Evolutionary conservation across 2,888 invertebrate species (phyloP), one percentile per base, ranked within the genome.

Genomic region (Dugesia japonica): DNA sequence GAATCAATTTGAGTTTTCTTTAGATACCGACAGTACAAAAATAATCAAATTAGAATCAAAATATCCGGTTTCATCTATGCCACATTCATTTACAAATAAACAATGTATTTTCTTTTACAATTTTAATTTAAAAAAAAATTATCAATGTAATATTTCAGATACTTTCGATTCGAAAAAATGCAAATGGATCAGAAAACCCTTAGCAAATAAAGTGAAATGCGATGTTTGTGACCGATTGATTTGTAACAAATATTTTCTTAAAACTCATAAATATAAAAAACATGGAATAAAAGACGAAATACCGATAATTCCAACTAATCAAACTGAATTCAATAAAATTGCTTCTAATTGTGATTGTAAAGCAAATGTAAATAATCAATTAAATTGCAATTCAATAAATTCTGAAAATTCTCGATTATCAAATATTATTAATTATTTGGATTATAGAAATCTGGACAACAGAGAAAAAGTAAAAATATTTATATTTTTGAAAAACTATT

Each of bases 261-360:
- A 94, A 79, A 94, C 94, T 26, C 98, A 98, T 87, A 95, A 95
- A 83, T 92, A 93, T 83, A 95, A 95, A 85, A 93, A 93, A 33
- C 98, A 98, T 84, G 95, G 95, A 23, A 92, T 98, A 78, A 7
- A 73, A 26, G 74, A 73, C 31, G 20, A 28, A 23, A n/a, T n/a
- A 4, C 1, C 1, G 33, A 4, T n/a, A 20, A 1, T 20, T 31
- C 74, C 31, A 56, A 56, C n/a, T 13, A 56, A 23, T 56, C 7
- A 4, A n/a, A 56, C 1, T n/a, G 56, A 56, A 56, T 13, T 23
- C 4, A 56, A 56, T 56, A 56, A 20, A 20, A 56, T n/a, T 13
- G 4, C 56, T 20, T 56, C n/a, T 56, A n/a, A 56, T 56, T 56
- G 9, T 56, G 56, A 56, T n/a, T 13, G 1, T 56, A 56, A 13